A percentile compares a stretch with the other conserved stretches of the same genome.
These are phyloP conservation scores for Crax fasciolata DNA, from an alignment of 2,797 vertebrate species.

Conservation along the genomic window DNA sequence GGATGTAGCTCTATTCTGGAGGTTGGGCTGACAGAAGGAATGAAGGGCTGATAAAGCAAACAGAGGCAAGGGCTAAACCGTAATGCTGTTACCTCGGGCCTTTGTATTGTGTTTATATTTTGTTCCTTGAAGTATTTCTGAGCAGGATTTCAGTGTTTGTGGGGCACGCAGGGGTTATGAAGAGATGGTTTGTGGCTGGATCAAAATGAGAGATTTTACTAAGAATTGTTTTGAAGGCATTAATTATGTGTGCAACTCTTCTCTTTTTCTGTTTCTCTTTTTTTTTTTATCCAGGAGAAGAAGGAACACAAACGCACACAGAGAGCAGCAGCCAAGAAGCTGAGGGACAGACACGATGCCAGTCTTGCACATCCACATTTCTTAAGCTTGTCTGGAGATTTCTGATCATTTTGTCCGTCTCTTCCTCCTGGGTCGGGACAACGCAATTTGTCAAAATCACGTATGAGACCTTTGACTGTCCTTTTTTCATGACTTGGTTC, in stretches of 20 bases:
- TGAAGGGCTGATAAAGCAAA: slow-evolving; percentile 15
- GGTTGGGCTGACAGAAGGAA: neutral
- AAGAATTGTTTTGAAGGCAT: neutral
- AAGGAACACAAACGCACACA: slow-evolving; percentile 89
- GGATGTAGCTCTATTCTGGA: neutral
- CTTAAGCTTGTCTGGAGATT: slow-evolving; percentile 95
- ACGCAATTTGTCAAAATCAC: slow-evolving; percentile 98
- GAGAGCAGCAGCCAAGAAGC: slow-evolving; percentile 90
- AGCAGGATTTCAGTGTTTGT: neutral
- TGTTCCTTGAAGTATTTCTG: neutral
- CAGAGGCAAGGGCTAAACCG: neutral
- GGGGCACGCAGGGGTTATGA: neutral
- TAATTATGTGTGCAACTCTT: neutral
- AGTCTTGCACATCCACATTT: slow-evolving; percentile 86
- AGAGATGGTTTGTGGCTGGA: neutral
- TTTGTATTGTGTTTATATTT: neutral
- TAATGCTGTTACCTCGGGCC: neutral
- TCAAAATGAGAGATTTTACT: neutral
- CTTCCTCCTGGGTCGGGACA: slow-evolving; percentile 98
- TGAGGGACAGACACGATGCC: slow-evolving; percentile 87
- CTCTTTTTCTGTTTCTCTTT: neutral
- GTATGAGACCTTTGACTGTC: slow-evolving; percentile 98
- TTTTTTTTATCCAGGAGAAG: slow-evolving; percentile 86
- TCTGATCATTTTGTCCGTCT: slow-evolving; percentile 94
- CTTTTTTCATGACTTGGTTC: slow-evolving; percentile 99